Evolutionary conservation across 2,888 invertebrate species (phyloP), one percentile per base, ranked within the genome.

Genomic region (Brenthis ino): DNA sequence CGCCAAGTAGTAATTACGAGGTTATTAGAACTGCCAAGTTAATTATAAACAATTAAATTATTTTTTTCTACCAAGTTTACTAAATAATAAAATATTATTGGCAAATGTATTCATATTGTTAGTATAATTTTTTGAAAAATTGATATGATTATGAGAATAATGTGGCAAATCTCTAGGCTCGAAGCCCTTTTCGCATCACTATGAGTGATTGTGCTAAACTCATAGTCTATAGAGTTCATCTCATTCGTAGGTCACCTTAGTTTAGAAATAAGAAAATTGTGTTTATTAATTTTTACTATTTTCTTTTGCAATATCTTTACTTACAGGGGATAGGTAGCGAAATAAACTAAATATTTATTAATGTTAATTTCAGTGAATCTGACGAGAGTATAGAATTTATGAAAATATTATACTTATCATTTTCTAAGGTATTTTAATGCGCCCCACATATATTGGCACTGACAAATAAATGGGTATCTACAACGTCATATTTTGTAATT

Each of bases 121-220:
- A 33, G 37, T 37, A 53, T 20, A 43, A 37, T 16, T 16, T 37
- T 1, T 61, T 28, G 14, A 16, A 28, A 51, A n/a, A 33, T 51
- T 48, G 33, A 61, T 55, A 20, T 20, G n/a, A 56, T 55, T 71
- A 65, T 65, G 55, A 67, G 37, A 43, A 43, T 43, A 56, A 24
- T 64, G 65, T 58, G 70, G 64, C 67, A 69, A 69, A 74, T 57
- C 72, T 74, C 69, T 68, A 72, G 73, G 82, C 83, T 81, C 78
- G 78, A 75, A 79, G 78, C 84, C 85, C 87, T 80, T 77, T 83
- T 87, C 82, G 84, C 84, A 79, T 89, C 85, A 90, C 93, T 92
- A 91, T 91, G 93, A 91, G 93, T 89, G 87, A 93, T 89, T 93
- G 93, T 93, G 93, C 93, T 93, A 88, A 92, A 89, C 93, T 92